Evolutionary conservation across 2,888 invertebrate genomes (phyloP).

Genomic region (Pantelozetes paolii): DNA sequence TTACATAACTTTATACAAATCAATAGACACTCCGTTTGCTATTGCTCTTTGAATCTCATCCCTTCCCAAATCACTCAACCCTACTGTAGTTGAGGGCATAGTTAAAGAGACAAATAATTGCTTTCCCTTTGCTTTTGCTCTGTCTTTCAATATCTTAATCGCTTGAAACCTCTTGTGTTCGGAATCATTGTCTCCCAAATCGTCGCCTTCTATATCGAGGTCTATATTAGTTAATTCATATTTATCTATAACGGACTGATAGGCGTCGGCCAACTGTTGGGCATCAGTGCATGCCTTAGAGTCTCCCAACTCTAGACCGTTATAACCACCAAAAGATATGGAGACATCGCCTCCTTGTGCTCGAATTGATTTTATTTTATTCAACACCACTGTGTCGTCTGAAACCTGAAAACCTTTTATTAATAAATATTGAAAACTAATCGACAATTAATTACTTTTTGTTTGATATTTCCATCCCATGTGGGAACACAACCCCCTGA

Average conservation of each 20-base stretch:
- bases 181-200: neutral
- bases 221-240: constrained; percentile 36
- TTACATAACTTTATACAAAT: constrained; percentile 39
- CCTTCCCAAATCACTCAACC: constrained; percentile 32
- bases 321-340: constrained; percentile 39
- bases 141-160: constrained; percentile 35
- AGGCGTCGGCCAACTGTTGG: constrained; percentile 14
- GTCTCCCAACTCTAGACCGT: constrained; percentile 29
- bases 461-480: constrained; percentile 34
- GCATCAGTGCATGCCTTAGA: neutral
- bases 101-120: constrained; percentile 35
- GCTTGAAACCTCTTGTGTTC: constrained; percentile 35
- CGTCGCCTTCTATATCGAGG: constrained; percentile 33
- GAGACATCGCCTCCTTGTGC: constrained; percentile 36
- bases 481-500: constrained; percentile 34
- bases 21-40: neutral
- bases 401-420: neutral
- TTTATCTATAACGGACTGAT: constrained; percentile 39
- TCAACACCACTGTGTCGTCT: constrained; percentile 19
- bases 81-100: constrained; percentile 32
- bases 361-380: constrained; percentile 10
- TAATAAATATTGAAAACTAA: neutral
- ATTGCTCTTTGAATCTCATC: constrained; percentile 26
- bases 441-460: neutral
- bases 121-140: constrained; percentile 32